Base-by-base conservation (phyloP, 1,140 invertebrate genomes). In the Andrena cerasifolii region DNA sequence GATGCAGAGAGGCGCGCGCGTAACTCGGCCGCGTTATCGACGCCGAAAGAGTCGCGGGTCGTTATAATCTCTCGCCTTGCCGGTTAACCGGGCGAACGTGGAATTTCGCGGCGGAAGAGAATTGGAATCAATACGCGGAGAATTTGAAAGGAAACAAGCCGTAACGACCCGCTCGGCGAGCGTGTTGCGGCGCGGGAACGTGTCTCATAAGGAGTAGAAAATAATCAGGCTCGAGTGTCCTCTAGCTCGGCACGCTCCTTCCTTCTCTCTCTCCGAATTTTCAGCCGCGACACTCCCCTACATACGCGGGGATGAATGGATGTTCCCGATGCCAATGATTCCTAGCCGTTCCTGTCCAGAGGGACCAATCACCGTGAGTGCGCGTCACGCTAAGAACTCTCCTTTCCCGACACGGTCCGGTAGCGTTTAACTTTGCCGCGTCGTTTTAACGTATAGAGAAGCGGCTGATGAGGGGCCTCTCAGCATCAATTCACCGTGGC, bases 401-500 rank as follows among this genome's bases (percentile, higher is more conserved):
- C 78, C 45, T 62, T 62, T 40, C 66, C 49, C 59, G 77, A 82
- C 78, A 83, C 80, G 88, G 88, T 86, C 86, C 84, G 76, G 81
- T 86, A 86, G 65, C 81, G 75, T 84, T 87, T 87, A 86, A 85
- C 86, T 84, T 82, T 75, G 53, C 68, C 67, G 66, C 68, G 33
- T 82, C 70, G 82, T 78, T 84, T 84, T 66, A 79, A 81, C 76
- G 61, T 67, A 53, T 45, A 70, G 65, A 85, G 79, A 73, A 80
- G 81, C 66, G 75, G 66, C 47, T 84, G 84, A 89, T 72, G 83
- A 90, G 83, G 77, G 81, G 56, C 67, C 84, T 84, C 87, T 87
- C 87, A 83, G 85, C 80, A 68, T 77, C 74, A 84, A 88, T 89
- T 89, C 85, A 89, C 70, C 66, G 63, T 63, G 74, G 51, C 59